Percentiles rank a stretch among this genome's conserved stretches.
These are phyloP conservation scores for Temnothorax curvispinosus DNA, from an alignment of 1,140 invertebrate genomes.

Conservation along the genomic window DNA sequence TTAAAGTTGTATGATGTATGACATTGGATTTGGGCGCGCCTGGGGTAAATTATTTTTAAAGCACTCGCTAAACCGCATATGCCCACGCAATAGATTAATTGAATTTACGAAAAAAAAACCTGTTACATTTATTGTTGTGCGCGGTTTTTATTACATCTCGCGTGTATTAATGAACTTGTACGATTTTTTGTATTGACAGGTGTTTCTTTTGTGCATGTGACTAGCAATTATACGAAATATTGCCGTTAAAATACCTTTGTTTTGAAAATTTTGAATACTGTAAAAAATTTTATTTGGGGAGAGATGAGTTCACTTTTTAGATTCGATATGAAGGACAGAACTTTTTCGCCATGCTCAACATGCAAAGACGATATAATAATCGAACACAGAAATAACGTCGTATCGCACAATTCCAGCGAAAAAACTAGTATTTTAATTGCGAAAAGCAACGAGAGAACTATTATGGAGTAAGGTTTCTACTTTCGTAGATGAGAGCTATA, in stretches of 20 bases:
- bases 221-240: slow-evolving; percentile 9
- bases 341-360: not conserved
- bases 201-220: slow-evolving; percentile 46
- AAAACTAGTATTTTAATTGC: slow-evolving; percentile 2
- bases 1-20: slow-evolving; percentile 17
- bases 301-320: not conserved
- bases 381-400: not conserved
- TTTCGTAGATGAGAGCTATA: not conserved
- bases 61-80: not conserved
- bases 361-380: not conserved
- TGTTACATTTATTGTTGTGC: slow-evolving; percentile 35
- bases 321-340: not conserved
- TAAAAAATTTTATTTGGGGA: slow-evolving; percentile 12
- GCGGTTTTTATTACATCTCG: slow-evolving; percentile 4
- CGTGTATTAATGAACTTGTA: slow-evolving; percentile 1
- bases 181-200: not conserved
- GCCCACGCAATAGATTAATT: slow-evolving; percentile 42
- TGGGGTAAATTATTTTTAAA: slow-evolving; percentile 43
- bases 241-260: slow-evolving; percentile 5
- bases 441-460: slow-evolving; percentile 6
- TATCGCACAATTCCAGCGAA: not conserved
- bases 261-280: slow-evolving; percentile 29
- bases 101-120: slow-evolving; percentile 19
- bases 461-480: not conserved
- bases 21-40: not conserved